A percentile compares a stretch with the other conserved stretches of the same genome.
These are phyloP conservation scores for Pandemis corylana DNA, from an alignment of 2,888 invertebrate genomes.

Conservation along the genomic window DNA sequence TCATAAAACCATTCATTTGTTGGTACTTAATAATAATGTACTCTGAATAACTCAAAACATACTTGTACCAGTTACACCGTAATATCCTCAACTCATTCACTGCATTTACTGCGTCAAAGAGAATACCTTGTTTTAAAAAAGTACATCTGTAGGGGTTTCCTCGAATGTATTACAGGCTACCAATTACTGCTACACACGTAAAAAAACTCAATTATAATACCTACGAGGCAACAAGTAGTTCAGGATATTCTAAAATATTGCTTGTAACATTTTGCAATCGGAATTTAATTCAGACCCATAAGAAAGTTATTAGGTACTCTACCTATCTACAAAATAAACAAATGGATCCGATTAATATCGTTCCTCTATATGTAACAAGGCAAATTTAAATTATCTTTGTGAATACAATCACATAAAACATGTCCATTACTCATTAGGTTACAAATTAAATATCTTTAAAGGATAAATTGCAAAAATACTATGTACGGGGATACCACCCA, in stretches of 20 bases:
- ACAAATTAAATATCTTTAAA: neutral
- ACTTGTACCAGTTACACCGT: no score
- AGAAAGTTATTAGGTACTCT: neutral
- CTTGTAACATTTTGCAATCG: neutral
- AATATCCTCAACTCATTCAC: neutral
- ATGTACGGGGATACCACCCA: neutral
- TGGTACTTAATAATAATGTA: constrained; percentile 4
- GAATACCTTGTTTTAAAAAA: neutral
- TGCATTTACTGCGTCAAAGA: neutral
- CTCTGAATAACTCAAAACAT: neutral
- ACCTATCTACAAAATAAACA: neutral
- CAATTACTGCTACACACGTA: neutral
- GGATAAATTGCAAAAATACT: neutral
- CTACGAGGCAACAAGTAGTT: neutral
- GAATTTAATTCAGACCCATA: neutral
- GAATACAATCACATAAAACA: neutral
- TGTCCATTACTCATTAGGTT: neutral
- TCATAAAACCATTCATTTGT: constrained; percentile 17
- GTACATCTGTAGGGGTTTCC: neutral
- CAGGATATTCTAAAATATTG: constrained; percentile 1
- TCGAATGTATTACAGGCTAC: neutral
- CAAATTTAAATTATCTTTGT: neutral
- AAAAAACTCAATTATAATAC: neutral
- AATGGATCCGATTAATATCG: neutral
- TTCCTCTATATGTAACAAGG: neutral